Percentiles rank a stretch among this genome's conserved stretches.
These are phyloP conservation scores for Rhagoletis zephyria DNA, from an alignment of 1,140 invertebrate genomes.

Conservation along the genomic window DNA sequence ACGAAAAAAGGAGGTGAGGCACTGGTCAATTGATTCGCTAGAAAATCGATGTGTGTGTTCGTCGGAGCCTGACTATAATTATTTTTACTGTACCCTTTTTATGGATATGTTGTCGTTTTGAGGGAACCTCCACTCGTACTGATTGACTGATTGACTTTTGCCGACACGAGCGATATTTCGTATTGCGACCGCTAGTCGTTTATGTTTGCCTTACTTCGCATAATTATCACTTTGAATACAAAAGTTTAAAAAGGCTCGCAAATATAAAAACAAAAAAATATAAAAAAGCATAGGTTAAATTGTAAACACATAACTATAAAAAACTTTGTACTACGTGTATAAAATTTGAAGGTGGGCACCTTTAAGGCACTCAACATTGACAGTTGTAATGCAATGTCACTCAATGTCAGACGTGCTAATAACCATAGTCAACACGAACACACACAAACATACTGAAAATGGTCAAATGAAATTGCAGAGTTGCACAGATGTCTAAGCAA, in stretches of 20 bases:
- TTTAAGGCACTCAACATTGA: conserved; percentile 57
- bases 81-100: background rate
- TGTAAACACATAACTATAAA: conserved; percentile 57
- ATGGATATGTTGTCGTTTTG: background rate
- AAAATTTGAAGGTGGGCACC: conserved; percentile 47
- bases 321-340: background rate
- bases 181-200: background rate
- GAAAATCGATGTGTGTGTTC: conserved; percentile 61
- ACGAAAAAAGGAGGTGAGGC: background rate
- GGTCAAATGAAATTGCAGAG: background rate
- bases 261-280: background rate
- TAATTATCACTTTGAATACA: conserved; percentile 66
- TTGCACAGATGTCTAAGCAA: conserved; percentile 22
- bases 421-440: conserved; percentile 13
- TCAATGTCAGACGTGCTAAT: conserved; percentile 63
- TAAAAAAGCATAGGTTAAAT: background rate
- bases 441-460: background rate
- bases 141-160: conserved; percentile 7
- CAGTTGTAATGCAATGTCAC: conserved; percentile 66
- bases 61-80: background rate
- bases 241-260: conserved; percentile 62
- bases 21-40: conserved; percentile 44
- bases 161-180: background rate
- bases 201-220: conserved; percentile 58
- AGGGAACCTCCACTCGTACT: background rate